A percentile compares a stretch with the other conserved stretches of the same genome.
These are phyloP conservation scores for Tyrophagus putrescentiae DNA, from an alignment of 1,140 invertebrate species.

Conservation along the genomic window DNA sequence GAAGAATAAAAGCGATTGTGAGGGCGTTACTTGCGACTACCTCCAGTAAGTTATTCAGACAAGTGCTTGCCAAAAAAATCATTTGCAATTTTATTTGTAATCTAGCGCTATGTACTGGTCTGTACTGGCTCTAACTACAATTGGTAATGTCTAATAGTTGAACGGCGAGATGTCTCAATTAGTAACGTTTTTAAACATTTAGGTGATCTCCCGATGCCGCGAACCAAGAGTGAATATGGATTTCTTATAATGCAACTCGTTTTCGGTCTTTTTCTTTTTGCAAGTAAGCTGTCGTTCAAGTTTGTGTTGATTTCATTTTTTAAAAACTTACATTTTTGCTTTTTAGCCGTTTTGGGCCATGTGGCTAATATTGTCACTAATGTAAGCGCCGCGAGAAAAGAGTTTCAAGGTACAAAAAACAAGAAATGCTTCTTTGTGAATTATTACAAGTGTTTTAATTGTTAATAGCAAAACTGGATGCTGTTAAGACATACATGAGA, in stretches of 20 bases:
- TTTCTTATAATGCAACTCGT: constrained; percentile 77
- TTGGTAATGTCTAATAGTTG: constrained; percentile 32
- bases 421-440: background rate
- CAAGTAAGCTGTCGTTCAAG: constrained; percentile 44
- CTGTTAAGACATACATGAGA: constrained; percentile 95
- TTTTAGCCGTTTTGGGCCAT: constrained; percentile 56
- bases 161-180: background rate
- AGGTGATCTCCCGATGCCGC: constrained; percentile 45
- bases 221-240: constrained; percentile 74
- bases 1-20: constrained; percentile 44
- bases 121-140: constrained; percentile 81
- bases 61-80: background rate
- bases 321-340: constrained; percentile 6
- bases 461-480: constrained; percentile 79
- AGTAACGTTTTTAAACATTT: background rate
- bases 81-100: background rate
- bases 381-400: constrained; percentile 77
- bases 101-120: constrained; percentile 84
- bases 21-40: constrained; percentile 81
- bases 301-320: background rate
- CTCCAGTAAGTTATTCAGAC: constrained; percentile 43
- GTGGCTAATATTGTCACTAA: constrained; percentile 90
- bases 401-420: constrained; percentile 68
- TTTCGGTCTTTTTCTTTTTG: constrained; percentile 75
- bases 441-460: constrained; percentile 4